phyloP scores from a whole-genome alignment of 2,888 invertebrate species.

The Notodonta dromedarius region DNA sequence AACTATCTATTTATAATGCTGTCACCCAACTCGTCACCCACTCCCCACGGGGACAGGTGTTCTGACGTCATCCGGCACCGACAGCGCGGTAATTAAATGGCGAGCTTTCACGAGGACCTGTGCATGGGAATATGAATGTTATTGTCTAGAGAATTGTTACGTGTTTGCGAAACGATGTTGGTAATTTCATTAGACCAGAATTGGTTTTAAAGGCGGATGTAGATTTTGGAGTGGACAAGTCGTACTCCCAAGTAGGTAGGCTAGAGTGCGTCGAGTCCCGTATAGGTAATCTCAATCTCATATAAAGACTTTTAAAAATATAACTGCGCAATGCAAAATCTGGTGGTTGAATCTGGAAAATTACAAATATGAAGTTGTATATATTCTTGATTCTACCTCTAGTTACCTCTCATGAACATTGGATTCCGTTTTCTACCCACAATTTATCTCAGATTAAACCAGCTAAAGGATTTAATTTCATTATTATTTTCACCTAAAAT shows the following conservation, averaged over 20 bases:
- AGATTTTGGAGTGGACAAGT: neutral
- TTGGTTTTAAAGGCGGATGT: neutral
- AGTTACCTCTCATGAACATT: too few species aligned
- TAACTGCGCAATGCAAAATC: too few species aligned
- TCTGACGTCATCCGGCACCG: slow-evolving; percentile 18
- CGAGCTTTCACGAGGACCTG: slow-evolving; percentile 30
- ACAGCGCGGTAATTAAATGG: slow-evolving; percentile 47
- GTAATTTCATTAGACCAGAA: neutral
- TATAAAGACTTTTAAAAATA: too few species aligned
- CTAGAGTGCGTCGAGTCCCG: too few species aligned
- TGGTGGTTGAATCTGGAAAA: too few species aligned
- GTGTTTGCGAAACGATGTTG: slow-evolving; percentile 12
- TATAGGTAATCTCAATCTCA: too few species aligned
- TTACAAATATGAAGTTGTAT: too few species aligned
- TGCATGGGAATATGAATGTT: slow-evolving; percentile 30
- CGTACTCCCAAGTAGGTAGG: too few species aligned
- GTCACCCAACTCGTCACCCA: neutral
- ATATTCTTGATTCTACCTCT: too few species aligned
- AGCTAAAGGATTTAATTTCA: neutral
- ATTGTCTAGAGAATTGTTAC: slow-evolving; percentile 25
- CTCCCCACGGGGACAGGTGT: neutral
- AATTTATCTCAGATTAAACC: too few species aligned
- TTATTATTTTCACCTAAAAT: neutral
- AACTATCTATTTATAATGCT: too few species aligned
- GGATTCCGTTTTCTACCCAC: too few species aligned